phyloP scores from a whole-genome alignment of 2,888 invertebrate species.

The Lasioglossum pauxillum region DNA sequence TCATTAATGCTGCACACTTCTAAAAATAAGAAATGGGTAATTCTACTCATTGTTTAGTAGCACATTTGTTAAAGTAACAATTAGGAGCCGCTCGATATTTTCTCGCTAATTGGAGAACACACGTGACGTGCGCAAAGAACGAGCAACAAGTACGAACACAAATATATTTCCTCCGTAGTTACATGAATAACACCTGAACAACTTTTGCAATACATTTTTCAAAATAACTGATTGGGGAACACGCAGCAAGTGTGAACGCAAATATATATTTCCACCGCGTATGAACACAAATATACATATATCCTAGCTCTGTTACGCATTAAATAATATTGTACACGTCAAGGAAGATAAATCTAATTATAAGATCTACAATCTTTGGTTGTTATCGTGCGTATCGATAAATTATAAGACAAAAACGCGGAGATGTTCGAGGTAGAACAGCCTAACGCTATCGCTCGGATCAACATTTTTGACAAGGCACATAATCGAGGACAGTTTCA shows the following conservation, averaged over 20 bases:
- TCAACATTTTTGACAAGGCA: background rate
- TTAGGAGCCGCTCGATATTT: background rate
- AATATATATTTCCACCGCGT: background rate
- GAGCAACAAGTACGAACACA: background rate
- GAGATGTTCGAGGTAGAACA: background rate
- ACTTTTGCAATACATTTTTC: background rate
- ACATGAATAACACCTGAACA: background rate
- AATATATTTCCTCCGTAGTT: background rate
- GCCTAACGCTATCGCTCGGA: constrained; percentile 16
- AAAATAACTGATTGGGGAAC: background rate
- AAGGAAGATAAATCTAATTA: constrained; percentile 38
- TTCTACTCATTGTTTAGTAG: too few relatives aligned
- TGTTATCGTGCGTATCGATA: constrained; percentile 2
- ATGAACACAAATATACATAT: background rate
- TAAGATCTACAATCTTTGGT: constrained; percentile 62
- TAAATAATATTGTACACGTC: constrained; percentile 36
- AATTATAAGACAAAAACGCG: constrained; percentile 38
- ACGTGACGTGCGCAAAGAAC: background rate
- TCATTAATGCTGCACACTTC: too few relatives aligned
- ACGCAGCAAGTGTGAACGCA: background rate
- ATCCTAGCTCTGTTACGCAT: constrained; percentile 7
- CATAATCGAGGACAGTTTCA: background rate
- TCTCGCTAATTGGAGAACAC: background rate
- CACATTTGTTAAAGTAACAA: background rate
- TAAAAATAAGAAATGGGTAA: too few relatives aligned